Percentiles rank a stretch among this genome's conserved stretches.
These are phyloP conservation scores for Coluber constrictor DNA, from an alignment of 2,797 vertebrate genomes.

Conservation along the genomic window DNA sequence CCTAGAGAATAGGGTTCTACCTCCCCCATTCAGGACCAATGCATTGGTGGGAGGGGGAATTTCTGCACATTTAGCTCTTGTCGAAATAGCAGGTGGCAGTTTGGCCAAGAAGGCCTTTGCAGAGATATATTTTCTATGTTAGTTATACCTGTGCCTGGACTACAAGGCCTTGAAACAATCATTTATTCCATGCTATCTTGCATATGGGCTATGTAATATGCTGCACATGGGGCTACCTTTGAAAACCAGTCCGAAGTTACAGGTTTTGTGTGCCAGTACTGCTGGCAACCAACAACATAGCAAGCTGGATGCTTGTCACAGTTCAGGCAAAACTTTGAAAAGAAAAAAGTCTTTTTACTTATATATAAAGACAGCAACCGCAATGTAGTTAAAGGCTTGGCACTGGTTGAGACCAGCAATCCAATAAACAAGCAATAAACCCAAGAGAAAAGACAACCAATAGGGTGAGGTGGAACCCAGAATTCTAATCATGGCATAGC, in stretches of 20 bases:
- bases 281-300: not conserved
- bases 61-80: not conserved
- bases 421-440: not conserved
- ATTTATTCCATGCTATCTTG: not conserved
- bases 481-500: not conserved
- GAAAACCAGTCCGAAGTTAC: not conserved
- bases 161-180: not conserved
- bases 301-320: not conserved
- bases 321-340: not conserved
- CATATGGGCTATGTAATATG: not conserved
- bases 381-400: not conserved
- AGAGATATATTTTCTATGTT: not conserved
- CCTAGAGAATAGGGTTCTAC: not conserved
- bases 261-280: not conserved
- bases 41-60: not conserved
- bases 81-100: not conserved
- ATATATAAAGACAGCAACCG: not conserved
- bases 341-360: not conserved
- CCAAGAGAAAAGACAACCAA: not conserved
- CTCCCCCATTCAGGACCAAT: not conserved
- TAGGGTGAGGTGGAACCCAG: not conserved
- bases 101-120: not conserved
- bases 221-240: not conserved
- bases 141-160: not conserved
- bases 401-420: not conserved